Conservation (phyloP, 2,888 invertebrate genomes). For the Stictocephala bisonia region DNA sequence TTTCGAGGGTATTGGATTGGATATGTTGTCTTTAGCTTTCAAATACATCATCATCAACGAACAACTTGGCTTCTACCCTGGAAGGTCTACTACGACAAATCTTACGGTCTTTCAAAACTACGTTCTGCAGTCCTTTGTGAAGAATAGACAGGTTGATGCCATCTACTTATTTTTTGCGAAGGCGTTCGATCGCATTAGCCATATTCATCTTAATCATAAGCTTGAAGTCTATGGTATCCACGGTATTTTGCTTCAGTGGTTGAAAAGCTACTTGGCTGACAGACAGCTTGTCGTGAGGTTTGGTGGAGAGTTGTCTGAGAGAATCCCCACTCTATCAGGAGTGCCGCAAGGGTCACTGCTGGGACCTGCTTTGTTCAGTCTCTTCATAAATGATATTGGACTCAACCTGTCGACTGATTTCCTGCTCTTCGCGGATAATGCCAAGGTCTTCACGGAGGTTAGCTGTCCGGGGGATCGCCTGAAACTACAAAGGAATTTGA, state of each 20-base stretch:
- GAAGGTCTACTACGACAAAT: not conserved
- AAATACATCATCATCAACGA: not conserved
- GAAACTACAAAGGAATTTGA: not conserved
- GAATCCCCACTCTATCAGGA: not conserved
- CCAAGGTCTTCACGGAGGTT: not conserved
- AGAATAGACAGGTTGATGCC: conserved; percentile 14
- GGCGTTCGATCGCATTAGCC: conserved; percentile 10
- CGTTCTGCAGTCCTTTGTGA: not conserved
- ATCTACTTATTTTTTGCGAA: conserved; percentile 6
- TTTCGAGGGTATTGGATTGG: conserved; percentile 15
- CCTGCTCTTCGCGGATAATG: conserved; percentile 22
- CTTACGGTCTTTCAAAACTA: conserved; percentile 4
- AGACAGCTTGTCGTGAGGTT: conserved; percentile 3
- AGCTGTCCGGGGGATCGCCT: not conserved
- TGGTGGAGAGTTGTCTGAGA: not conserved
- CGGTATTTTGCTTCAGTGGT: conserved; percentile 3
- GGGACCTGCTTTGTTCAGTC: not conserved
- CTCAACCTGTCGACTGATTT: not conserved
- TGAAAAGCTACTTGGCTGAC: not conserved
- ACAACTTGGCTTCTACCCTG: conserved; percentile 1
- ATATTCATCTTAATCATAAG: not conserved
- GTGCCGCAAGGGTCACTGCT: not conserved
- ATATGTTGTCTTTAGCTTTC: not conserved
- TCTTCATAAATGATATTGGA: conserved; percentile 1
- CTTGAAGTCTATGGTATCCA: conserved; percentile 24